Percentiles rank a stretch among this genome's conserved stretches.
These are phyloP conservation scores for Chaetogeoica ovagalla DNA, from an alignment of 2,888 invertebrate species.

Conservation along the genomic window DNA sequence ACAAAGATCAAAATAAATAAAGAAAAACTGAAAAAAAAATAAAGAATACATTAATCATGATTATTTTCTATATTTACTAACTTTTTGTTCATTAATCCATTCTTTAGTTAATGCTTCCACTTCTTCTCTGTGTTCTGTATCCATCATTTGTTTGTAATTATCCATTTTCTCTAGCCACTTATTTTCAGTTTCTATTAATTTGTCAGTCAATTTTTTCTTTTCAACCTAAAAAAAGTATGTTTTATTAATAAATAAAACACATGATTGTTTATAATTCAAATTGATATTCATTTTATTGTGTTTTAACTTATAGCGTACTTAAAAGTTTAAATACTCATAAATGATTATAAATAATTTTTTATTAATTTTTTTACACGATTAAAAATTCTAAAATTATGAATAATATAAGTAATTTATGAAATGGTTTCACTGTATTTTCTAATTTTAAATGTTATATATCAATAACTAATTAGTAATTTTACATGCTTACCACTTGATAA, in stretches of 20 bases:
- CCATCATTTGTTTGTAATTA: slow-evolving; percentile 55
- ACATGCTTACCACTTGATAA: slow-evolving; percentile 30
- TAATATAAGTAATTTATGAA: no score
- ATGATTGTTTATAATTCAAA: no score
- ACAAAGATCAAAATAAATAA: slow-evolving; percentile 53
- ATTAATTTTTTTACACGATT: no score
- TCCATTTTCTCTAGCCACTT: slow-evolving; percentile 60
- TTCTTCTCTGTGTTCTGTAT: slow-evolving; percentile 55
- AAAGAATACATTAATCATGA: slow-evolving; percentile 12
- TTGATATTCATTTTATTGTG: no score
- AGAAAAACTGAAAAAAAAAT: slow-evolving; percentile 9
- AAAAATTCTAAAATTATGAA: no score
- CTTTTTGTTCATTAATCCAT: slow-evolving; percentile 60
- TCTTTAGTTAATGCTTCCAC: slow-evolving; percentile 57
- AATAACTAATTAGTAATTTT: background rate
- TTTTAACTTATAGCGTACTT: no score
- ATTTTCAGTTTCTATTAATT: slow-evolving; percentile 59
- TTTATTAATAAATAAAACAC: no score
- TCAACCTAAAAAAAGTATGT: slow-evolving; percentile 24
- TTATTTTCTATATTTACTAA: slow-evolving; percentile 55
- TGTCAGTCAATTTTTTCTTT: slow-evolving; percentile 58
- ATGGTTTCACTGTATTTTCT: no score
- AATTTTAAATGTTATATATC: no score
- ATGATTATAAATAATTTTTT: no score
- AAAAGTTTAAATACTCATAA: no score